Evolutionary conservation across 1,140 invertebrate species (phyloP).

Genomic region (Maconellicoccus hirsutus): DNA sequence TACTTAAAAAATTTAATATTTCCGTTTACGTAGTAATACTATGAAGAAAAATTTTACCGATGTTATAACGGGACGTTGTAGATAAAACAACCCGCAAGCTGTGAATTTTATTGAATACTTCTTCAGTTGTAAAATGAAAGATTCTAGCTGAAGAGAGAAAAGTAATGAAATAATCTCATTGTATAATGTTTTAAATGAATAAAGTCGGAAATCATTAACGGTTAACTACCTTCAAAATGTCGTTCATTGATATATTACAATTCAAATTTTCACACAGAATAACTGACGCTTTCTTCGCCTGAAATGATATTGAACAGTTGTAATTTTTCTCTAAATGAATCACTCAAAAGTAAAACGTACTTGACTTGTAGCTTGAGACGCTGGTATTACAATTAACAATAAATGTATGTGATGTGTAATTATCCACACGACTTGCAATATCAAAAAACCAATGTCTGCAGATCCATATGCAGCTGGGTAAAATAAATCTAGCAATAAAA

Average conservation of each 20-base stretch:
- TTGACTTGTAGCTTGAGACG: conserved; percentile 24
- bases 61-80: conserved; percentile 26
- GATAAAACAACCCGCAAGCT: conserved; percentile 25
- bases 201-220: too few relatives aligned
- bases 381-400: conserved; percentile 26
- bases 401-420: conserved; percentile 26
- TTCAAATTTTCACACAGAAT: conserved; percentile 24
- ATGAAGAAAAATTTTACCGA: too few relatives aligned
- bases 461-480: conserved; percentile 27
- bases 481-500: conserved; percentile 28
- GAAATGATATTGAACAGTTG: neutral
- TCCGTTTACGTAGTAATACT: too few relatives aligned
- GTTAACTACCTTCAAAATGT: conserved; percentile 18
- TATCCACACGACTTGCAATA: conserved; percentile 27
- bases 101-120: conserved; percentile 25
- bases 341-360: neutral
- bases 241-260: neutral
- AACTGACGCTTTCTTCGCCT: conserved; percentile 24
- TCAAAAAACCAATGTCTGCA: conserved; percentile 26
- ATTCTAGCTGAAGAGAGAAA: conserved; percentile 25
- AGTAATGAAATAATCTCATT: neutral
- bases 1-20: neutral
- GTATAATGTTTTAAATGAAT: too few relatives aligned
- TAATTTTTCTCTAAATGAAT: neutral
- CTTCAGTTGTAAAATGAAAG: conserved; percentile 26